Evolutionary conservation across 2,113 vertebrate species (phyloP).

Genomic region (Macaca nemestrina): DNA sequence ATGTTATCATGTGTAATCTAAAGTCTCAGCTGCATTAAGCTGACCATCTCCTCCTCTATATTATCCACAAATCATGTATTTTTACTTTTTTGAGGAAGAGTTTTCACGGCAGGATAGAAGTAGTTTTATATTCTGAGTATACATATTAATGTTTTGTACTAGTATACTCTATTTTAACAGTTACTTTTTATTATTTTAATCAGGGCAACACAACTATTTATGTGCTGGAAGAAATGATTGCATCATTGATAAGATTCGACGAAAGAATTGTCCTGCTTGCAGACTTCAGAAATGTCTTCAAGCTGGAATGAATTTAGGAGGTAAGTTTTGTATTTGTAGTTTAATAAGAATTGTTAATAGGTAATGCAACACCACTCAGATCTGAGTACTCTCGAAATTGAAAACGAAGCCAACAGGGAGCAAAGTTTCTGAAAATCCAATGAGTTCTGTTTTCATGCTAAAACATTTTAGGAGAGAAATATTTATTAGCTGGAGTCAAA

Average conservation of each 20-base stretch:
- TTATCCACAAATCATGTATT: background rate
- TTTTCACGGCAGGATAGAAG: background rate
- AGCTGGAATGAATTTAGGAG: constrained; percentile 99
- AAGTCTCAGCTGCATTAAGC: background rate
- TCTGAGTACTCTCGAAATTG: background rate
- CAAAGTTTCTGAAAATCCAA: background rate
- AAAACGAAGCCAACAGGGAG: background rate
- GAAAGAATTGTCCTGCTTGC: constrained; percentile 99
- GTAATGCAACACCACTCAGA: background rate
- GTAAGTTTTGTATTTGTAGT: constrained; percentile 84
- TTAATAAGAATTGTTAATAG: constrained; percentile 63
- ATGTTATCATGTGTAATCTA: background rate
- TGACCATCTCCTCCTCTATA: background rate
- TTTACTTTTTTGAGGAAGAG: background rate
- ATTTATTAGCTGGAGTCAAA: constrained; percentile 6
- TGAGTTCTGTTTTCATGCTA: background rate
- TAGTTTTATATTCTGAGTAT: background rate
- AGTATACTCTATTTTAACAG: constrained; percentile 54
- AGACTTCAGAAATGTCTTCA: constrained; percentile 99
- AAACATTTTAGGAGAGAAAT: background rate
- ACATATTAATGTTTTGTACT: background rate
- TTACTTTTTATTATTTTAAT: constrained; percentile 72
- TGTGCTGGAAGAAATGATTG: constrained; percentile 99
- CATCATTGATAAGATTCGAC: constrained; percentile 99
- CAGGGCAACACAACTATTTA: constrained; percentile 99